These are phyloP conservation scores for Lagria hirta DNA, from an alignment of 2,888 invertebrate species.

Conservation along the genomic window DNA sequence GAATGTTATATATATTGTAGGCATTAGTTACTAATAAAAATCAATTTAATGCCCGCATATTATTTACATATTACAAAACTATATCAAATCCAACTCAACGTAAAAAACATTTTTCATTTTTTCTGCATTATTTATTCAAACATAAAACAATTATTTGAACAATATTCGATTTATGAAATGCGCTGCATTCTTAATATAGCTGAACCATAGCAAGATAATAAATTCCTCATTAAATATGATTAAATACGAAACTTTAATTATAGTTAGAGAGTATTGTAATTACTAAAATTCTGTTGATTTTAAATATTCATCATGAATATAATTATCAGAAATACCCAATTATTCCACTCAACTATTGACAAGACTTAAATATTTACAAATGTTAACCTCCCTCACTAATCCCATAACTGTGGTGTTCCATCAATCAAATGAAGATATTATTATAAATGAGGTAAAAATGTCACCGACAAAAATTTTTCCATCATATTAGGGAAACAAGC, in stretches of 20 bases:
- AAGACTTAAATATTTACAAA: slow-evolving; percentile 22
- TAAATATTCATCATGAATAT: slow-evolving; percentile 27
- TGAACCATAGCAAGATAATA: slow-evolving; percentile 11
- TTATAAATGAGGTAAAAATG: slow-evolving; percentile 8
- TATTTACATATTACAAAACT: slow-evolving; percentile 18
- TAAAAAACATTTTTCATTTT: slow-evolving; percentile 5
- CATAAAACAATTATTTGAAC: slow-evolving; percentile 9
- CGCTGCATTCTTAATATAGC: slow-evolving; percentile 11
- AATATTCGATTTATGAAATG: slow-evolving; percentile 7
- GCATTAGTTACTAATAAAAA: too few relatives aligned
- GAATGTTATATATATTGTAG: too few relatives aligned
- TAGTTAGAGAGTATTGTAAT: slow-evolving; percentile 26
- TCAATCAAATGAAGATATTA: slow-evolving; percentile 21
- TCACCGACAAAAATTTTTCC: slow-evolving; percentile 4
- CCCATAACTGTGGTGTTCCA: slow-evolving; percentile 9
- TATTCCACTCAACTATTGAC: slow-evolving; percentile 24
- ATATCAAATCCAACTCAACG: slow-evolving; percentile 16
- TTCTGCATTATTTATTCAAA: slow-evolving; percentile 12
- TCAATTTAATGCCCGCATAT: too few relatives aligned
- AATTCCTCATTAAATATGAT: slow-evolving; percentile 25
- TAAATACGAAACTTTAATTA: slow-evolving; percentile 29
- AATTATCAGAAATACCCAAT: slow-evolving; percentile 27
- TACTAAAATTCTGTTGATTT: slow-evolving; percentile 26
- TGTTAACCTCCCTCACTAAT: slow-evolving; percentile 21
- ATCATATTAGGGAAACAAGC: slow-evolving; percentile 1